A percentile compares a stretch with the other conserved stretches of the same genome.
Evolutionary conservation across 2,113 vertebrate genomes (phyloP).

Genomic region (Neotragus moschatus): DNA sequence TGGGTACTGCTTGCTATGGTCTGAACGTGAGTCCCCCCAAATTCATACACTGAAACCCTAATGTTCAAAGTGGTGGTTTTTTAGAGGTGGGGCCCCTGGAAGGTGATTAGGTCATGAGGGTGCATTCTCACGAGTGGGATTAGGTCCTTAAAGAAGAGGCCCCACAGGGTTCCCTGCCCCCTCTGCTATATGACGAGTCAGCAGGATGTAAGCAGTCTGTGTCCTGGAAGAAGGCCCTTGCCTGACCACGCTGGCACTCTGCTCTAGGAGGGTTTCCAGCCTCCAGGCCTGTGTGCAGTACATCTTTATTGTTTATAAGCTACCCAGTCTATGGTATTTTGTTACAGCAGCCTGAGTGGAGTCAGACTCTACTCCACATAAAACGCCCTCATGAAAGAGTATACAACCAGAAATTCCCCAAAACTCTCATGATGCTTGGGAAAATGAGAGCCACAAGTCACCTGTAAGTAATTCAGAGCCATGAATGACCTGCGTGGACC

Average conservation of each 20-base stretch:
- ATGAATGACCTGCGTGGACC: background rate
- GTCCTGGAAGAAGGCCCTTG: background rate
- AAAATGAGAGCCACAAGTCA: background rate
- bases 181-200: background rate
- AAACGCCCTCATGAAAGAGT: background rate
- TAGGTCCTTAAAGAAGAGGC: background rate
- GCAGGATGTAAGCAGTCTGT: background rate
- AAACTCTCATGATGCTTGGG: background rate
- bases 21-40: background rate
- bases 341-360: background rate
- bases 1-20: background rate
- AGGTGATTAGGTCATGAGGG: background rate
- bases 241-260: too few relatives aligned
- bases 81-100: background rate
- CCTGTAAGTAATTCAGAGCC: background rate
- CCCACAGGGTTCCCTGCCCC: background rate
- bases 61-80: background rate
- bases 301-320: background rate
- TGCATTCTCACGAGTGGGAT: background rate
- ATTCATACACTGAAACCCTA: background rate
- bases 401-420: background rate
- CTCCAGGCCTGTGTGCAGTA: background rate
- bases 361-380: background rate
- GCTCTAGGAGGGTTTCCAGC: background rate
- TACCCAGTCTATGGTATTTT: background rate